Evolutionary conservation across 2,797 vertebrate genomes (phyloP), one percentile per base, ranked within the genome.

Genomic region (Etheostoma perlongum): DNA sequence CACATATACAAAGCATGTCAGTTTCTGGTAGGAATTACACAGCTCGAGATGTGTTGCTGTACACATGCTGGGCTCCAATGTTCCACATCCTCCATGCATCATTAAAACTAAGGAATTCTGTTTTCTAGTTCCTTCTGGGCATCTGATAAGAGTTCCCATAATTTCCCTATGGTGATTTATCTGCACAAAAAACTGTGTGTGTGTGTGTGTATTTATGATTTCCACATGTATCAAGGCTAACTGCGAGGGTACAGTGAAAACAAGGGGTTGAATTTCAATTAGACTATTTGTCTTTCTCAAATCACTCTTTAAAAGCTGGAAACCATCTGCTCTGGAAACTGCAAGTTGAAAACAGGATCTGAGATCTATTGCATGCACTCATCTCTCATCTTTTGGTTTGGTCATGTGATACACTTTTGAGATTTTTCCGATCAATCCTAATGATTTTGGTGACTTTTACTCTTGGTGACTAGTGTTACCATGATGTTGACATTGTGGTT

Each of bases 81-180:
- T 89, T 88, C 87, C 85, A 69, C 81, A 77, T 88, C 81, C 72
- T 92, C 62, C 80, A 88, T 79, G 88, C 81, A 67, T 80, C 90
- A 89, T 90, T 92, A 86, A 79, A 89, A 88, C 78, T 53, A 72
- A 55, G 88, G 88, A 91, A 92, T 92, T 49, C 64, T 83, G 77
- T 88, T 90, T 89, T 83, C 30, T 61, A 25, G 74, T 77, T 84
- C 67, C 78, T 83, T 88, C 63, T 81, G 67, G 57, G 47, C 42
- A 77, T 82, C 71, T 69, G 74, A 85, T 86, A 84, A 87, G 84
- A 61, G 76, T 67, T 92, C 79, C 77, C 80, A 84, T 84, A 71
- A 88, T 80, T 70, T 81, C 33, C 49, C 67, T 23, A 18, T 40
- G 36, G n/a, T 4, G 4, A 72, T 78, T 85, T 67, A 14, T 60